These are phyloP conservation scores for Mionectes macconnelli DNA, from an alignment of 2,113 vertebrate species.

Conservation along the genomic window DNA sequence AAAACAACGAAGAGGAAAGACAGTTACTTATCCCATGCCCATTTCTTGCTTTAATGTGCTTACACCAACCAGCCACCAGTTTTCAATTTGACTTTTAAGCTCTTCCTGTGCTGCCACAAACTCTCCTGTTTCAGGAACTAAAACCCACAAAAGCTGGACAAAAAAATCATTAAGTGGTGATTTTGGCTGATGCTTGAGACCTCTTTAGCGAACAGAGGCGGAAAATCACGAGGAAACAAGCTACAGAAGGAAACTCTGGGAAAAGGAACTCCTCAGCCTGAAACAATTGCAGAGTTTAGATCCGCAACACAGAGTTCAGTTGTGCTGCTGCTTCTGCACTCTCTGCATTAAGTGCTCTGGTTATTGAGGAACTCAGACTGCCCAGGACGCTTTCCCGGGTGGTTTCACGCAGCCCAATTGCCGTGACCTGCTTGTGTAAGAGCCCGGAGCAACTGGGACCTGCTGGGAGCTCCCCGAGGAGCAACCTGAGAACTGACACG, in stretches of 20 bases:
- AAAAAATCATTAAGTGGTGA: background rate
- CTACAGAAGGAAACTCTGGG: background rate
- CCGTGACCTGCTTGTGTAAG: background rate
- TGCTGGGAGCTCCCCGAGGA: background rate
- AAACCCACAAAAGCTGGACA: background rate
- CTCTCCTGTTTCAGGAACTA: background rate
- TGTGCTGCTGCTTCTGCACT: background rate
- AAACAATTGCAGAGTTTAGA: background rate
- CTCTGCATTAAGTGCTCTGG: background rate
- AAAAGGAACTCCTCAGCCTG: background rate
- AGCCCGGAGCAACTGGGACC: background rate
- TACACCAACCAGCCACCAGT: background rate
- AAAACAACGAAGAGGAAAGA: background rate
- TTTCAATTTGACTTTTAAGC: background rate
- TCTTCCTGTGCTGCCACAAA: background rate
- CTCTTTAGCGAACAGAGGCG: background rate
- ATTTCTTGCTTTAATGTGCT: background rate
- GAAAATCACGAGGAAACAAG: background rate
- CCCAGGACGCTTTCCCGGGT: background rate
- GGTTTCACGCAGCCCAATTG: background rate
- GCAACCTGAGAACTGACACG: background rate
- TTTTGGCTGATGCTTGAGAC: background rate
- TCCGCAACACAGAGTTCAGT: background rate
- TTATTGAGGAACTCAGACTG: constrained; percentile 4
- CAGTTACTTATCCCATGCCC: background rate